phyloP scores from a whole-genome alignment of 2,888 invertebrate species.

The Rhagophthalmus giganteus region DNA sequence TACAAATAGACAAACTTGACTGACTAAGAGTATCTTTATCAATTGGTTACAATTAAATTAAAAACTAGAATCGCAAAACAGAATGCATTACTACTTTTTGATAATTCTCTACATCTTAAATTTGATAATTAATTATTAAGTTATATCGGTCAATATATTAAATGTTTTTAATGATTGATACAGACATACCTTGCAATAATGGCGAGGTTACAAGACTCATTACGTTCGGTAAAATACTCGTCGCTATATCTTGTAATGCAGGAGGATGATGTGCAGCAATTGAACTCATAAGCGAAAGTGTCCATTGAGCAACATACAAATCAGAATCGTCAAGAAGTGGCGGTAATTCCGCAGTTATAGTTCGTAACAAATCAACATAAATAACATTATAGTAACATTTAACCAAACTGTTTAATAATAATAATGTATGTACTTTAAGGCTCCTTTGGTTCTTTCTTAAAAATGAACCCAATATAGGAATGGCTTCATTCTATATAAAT shows the following conservation, averaged over 20 bases:
- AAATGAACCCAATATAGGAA: conserved; percentile 92
- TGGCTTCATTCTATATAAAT: conserved; percentile 72
- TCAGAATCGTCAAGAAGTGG: conserved; percentile 91
- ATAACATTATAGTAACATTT: conserved; percentile 75
- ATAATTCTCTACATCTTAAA: too few relatives aligned
- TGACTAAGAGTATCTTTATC: too few relatives aligned
- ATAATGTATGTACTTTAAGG: conserved; percentile 86
- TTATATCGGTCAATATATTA: too few relatives aligned
- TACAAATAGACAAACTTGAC: too few relatives aligned
- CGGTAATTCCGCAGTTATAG: conserved; percentile 86
- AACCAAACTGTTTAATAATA: conserved; percentile 86
- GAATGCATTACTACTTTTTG: too few relatives aligned
- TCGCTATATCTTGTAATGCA: conserved; percentile 73
- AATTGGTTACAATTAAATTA: too few relatives aligned
- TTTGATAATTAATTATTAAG: too few relatives aligned
- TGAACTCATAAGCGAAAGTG: conserved; percentile 79
- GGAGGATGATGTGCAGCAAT: conserved; percentile 78
- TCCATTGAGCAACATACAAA: conserved; percentile 93
- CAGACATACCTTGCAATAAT: conserved; percentile 79
- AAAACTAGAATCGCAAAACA: too few relatives aligned
- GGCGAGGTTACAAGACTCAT: conserved; percentile 87
- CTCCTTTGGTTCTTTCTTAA: conserved; percentile 95
- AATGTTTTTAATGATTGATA: too few relatives aligned
- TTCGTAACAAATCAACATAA: conserved; percentile 68
- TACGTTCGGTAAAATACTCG: conserved; percentile 81